Conservation (phyloP, 2,797 vertebrate genomes). For the Malurus splendens region DNA sequence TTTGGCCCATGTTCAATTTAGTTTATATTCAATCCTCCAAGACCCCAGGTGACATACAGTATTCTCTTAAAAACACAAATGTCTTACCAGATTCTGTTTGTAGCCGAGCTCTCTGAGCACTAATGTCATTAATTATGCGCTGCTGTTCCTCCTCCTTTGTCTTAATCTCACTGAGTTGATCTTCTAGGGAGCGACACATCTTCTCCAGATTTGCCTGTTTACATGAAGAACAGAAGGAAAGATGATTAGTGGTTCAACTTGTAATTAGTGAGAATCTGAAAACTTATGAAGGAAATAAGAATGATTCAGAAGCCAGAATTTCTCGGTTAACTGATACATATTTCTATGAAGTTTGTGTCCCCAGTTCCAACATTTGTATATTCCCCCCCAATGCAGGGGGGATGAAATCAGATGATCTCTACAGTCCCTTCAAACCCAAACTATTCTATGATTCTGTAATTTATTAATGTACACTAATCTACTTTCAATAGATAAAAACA, state of each 20-base stretch:
- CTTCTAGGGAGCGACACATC: slow-evolving; percentile 7
- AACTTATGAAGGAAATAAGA: background rate
- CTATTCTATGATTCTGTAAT: background rate
- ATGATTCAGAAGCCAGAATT: background rate
- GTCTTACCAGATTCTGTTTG: background rate
- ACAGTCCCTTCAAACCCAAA: background rate
- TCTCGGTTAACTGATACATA: background rate
- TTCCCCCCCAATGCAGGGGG: background rate
- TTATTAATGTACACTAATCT: background rate
- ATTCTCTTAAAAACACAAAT: background rate
- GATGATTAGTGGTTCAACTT: background rate
- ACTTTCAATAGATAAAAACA: background rate
- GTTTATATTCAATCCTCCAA: background rate
- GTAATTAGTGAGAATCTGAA: background rate
- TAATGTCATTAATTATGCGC: background rate
- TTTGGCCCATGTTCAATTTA: background rate
- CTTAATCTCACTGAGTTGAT: slow-evolving; percentile 9
- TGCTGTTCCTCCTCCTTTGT: slow-evolving; percentile 11
- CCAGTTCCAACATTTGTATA: background rate
- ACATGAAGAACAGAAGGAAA: background rate
- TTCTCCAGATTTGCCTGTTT: slow-evolving; percentile 9
- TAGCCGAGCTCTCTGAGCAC: background rate
- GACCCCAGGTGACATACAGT: background rate
- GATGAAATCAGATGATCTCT: background rate
- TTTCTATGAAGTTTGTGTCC: background rate